Evolutionary conservation across 2,888 invertebrate genomes (phyloP).

Genomic region (Platypus cylindrus): DNA sequence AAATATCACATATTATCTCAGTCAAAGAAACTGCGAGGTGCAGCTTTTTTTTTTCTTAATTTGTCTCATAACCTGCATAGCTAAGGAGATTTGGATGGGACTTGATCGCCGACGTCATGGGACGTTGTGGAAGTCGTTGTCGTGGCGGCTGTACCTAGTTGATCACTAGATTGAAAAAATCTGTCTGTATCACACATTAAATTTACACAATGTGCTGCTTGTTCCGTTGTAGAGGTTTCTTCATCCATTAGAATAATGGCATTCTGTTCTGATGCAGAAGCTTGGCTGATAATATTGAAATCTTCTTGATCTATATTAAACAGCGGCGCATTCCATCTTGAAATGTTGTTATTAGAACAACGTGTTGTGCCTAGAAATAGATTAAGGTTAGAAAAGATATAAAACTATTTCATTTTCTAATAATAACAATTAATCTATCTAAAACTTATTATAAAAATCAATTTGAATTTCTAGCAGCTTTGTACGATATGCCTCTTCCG

Average conservation of each 20-base stretch:
- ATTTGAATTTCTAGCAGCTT: too few relatives aligned
- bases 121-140: conserved; percentile 7
- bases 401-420: too few relatives aligned
- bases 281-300: conserved; percentile 83
- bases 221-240: conserved; percentile 32
- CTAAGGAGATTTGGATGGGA: conserved; percentile 31
- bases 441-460: too few relatives aligned
- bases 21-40: too few relatives aligned
- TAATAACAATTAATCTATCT: too few relatives aligned
- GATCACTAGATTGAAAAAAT: conserved; percentile 51
- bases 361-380: conserved; percentile 43
- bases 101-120: conserved; percentile 26
- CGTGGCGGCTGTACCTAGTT: conserved; percentile 33
- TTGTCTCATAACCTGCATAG: too few relatives aligned
- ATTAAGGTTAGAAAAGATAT: conserved; percentile 1
- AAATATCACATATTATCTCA: too few relatives aligned
- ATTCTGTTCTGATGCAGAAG: conserved; percentile 46
- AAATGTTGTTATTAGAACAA: conserved; percentile 35
- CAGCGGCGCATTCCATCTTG: conserved; percentile 74
- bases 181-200: conserved; percentile 42
- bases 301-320: conserved; percentile 84
- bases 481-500: too few relatives aligned
- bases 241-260: conserved; percentile 71
- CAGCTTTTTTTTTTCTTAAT: too few relatives aligned
- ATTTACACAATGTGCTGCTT: conserved; percentile 30